These are phyloP conservation scores for Aramus guarauna DNA, from an alignment of 2,113 vertebrate species.

Conservation along the genomic window DNA sequence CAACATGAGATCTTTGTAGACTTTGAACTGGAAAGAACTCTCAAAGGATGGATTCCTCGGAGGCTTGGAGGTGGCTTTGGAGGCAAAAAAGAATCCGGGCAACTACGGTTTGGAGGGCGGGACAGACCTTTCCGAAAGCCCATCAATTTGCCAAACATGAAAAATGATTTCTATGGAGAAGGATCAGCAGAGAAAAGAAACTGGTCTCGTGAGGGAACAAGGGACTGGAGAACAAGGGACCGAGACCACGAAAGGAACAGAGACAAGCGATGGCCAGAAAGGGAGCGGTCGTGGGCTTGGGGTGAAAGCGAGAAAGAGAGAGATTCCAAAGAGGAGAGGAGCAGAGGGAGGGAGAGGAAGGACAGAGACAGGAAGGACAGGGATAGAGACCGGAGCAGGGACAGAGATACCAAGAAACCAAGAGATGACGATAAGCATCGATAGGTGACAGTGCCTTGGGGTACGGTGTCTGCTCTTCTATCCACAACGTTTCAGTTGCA, in stretches of 20 bases:
- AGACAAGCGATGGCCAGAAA: slow-evolving; percentile 75
- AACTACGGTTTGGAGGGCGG: slow-evolving; percentile 92
- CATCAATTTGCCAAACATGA: slow-evolving; percentile 80
- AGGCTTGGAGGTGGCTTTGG: slow-evolving; percentile 91
- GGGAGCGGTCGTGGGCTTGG: slow-evolving; percentile 54
- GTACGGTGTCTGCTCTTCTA: no score
- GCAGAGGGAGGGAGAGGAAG: slow-evolving; percentile 63
- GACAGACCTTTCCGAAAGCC: slow-evolving; percentile 95
- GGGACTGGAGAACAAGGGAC: slow-evolving; percentile 72
- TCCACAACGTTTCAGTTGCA: fast-evolving
- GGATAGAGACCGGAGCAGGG: slow-evolving; percentile 74
- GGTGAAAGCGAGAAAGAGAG: slow-evolving; percentile 64
- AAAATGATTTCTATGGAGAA: slow-evolving; percentile 64
- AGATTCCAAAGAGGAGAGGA: slow-evolving; percentile 68
- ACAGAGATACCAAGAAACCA: slow-evolving; percentile 70
- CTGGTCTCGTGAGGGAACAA: slow-evolving; percentile 72
- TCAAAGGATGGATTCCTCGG: slow-evolving; percentile 92
- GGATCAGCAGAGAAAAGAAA: slow-evolving; percentile 68
- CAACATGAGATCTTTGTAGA: slow-evolving; percentile 93
- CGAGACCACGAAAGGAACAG: slow-evolving; percentile 70
- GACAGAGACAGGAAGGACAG: slow-evolving; percentile 72
- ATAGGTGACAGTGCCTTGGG: neutral
- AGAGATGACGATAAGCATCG: slow-evolving; percentile 21
- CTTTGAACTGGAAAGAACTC: slow-evolving; percentile 88
- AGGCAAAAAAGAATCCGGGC: slow-evolving; percentile 95